These are phyloP conservation scores for Hylyphantes graminicola DNA, from an alignment of 1,140 invertebrate species.

Conservation along the genomic window DNA sequence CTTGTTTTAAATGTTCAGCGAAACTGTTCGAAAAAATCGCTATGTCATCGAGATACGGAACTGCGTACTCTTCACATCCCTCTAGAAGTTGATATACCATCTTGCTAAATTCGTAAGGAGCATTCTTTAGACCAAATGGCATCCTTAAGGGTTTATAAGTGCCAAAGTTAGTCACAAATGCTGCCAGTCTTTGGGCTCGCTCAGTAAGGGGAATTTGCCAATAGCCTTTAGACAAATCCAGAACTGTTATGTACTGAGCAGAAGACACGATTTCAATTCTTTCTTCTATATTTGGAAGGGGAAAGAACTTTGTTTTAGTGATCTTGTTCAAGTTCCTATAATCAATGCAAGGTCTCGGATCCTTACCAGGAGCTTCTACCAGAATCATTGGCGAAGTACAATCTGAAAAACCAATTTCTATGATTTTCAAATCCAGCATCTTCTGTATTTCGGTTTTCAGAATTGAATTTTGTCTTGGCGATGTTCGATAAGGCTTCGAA, in stretches of 20 bases:
- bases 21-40: background rate
- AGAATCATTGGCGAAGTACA: constrained; percentile 17
- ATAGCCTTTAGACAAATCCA: constrained; percentile 17
- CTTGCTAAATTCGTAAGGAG: no score
- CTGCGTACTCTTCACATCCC: constrained; percentile 5
- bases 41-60: constrained; percentile 15
- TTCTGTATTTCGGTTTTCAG: constrained; percentile 24
- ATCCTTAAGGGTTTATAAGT: background rate
- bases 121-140: constrained; percentile 5
- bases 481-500: background rate
- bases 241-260: constrained; percentile 1
- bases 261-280: constrained; percentile 11
- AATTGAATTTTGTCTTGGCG: constrained; percentile 25
- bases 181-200: background rate
- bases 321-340: constrained; percentile 12
- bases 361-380: constrained; percentile 3
- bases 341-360: constrained; percentile 19
- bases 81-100: no score
- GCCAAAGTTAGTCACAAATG: background rate
- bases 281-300: constrained; percentile 28
- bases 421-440: constrained; percentile 14
- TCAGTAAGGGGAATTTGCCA: constrained; percentile 19
- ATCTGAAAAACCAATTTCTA: constrained; percentile 25
- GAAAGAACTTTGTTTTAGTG: background rate
- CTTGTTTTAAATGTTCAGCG: background rate